phyloP scores from a whole-genome alignment of 2,888 invertebrate genomes.

The Alentia gelatinosa region DNA sequence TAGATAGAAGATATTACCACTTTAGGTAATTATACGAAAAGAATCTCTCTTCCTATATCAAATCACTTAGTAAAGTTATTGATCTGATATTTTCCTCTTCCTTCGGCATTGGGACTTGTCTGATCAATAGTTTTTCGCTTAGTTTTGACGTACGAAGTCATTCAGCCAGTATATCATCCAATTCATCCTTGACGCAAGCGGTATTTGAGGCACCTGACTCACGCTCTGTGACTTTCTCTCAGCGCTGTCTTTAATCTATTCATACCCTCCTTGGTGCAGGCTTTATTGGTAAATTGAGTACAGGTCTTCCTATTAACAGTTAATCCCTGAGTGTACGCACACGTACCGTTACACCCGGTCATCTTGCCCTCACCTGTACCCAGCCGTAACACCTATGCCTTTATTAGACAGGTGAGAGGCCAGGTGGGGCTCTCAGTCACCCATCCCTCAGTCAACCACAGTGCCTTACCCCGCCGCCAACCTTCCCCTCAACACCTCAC shows the following conservation, averaged over 20 bases:
- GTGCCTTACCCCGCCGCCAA: neutral
- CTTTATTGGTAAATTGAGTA: conserved; percentile 34
- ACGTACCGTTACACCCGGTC: neutral
- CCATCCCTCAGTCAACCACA: neutral
- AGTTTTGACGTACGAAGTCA: too few relatives aligned
- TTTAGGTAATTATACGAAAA: too few relatives aligned
- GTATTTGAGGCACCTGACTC: too few relatives aligned
- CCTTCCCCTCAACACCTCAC: neutral
- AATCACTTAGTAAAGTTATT: too few relatives aligned
- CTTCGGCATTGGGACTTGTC: too few relatives aligned
- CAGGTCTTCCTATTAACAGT: neutral
- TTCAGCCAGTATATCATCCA: too few relatives aligned
- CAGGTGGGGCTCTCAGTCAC: neutral
- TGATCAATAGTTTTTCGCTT: too few relatives aligned
- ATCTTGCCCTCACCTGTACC: neutral
- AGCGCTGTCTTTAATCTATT: neutral
- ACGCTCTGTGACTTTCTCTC: neutral
- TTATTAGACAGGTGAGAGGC: conserved; percentile 11
- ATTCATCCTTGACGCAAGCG: too few relatives aligned
- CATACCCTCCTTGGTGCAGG: neutral
- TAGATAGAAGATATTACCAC: too few relatives aligned
- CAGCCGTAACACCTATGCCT: conserved; percentile 11
- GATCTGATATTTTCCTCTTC: too few relatives aligned
- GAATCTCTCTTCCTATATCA: too few relatives aligned
- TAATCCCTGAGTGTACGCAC: neutral